phyloP scores from a whole-genome alignment of 2,888 invertebrate species.

The Macaria notata region DNA sequence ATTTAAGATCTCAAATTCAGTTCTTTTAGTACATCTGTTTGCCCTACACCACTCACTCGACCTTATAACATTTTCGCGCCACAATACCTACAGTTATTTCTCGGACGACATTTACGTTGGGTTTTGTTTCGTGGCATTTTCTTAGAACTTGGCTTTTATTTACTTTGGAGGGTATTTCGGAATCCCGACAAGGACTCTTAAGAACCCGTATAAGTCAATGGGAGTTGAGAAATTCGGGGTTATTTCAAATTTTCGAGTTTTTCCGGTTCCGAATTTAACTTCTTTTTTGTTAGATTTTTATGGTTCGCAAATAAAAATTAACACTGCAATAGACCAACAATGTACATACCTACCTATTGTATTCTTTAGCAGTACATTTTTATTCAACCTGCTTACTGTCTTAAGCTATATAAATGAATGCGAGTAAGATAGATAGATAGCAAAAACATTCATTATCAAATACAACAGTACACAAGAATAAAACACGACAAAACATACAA shows the following conservation, averaged over 20 bases:
- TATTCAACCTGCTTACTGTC: too few species aligned
- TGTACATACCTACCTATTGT: too few species aligned
- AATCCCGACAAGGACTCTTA: neutral
- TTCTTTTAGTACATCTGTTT: too few species aligned
- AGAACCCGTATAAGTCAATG: constrained; percentile 1
- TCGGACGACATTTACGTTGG: neutral
- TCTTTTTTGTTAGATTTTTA: neutral
- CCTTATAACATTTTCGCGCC: neutral
- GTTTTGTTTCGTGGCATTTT: constrained; percentile 6
- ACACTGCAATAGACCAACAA: too few species aligned
- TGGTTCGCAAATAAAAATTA: neutral
- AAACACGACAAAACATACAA: too few species aligned
- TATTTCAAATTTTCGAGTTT: neutral
- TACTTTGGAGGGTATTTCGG: constrained; percentile 4
- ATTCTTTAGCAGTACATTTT: too few species aligned
- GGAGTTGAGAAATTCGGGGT: neutral
- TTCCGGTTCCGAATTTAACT: neutral
- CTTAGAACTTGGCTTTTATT: constrained; percentile 2
- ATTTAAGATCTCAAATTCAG: too few species aligned
- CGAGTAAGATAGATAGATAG: too few species aligned
- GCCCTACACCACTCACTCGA: too few species aligned
- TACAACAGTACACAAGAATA: too few species aligned
- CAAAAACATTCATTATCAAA: too few species aligned
- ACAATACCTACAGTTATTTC: neutral
- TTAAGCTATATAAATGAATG: too few species aligned